Evolutionary conservation across 2,888 invertebrate species (phyloP).

Genomic region (Pammene fasciana): DNA sequence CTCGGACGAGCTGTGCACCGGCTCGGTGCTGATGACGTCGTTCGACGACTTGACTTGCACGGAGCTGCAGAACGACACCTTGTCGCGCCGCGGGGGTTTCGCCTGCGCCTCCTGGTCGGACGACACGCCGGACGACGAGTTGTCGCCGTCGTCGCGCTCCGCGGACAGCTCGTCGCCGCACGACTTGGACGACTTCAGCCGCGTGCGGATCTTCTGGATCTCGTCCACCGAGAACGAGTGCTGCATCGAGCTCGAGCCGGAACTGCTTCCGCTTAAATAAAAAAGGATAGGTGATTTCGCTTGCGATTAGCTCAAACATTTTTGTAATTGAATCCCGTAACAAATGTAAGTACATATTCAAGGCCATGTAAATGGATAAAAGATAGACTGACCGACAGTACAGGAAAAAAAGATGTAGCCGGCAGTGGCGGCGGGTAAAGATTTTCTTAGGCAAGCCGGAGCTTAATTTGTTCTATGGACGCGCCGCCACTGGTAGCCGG

Average conservation of each 20-base stretch:
- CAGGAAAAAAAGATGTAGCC: neutral
- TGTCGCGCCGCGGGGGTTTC: slow-evolving; percentile 67
- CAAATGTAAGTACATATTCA: neutral
- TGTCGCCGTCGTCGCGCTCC: slow-evolving; percentile 90
- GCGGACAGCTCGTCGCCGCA: slow-evolving; percentile 90
- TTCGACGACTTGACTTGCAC: slow-evolving; percentile 80
- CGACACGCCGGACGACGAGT: slow-evolving; percentile 94
- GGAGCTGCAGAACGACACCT: slow-evolving; percentile 79
- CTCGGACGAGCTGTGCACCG: slow-evolving; percentile 79
- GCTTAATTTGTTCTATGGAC: too few species aligned
- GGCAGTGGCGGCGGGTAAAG: too few species aligned
- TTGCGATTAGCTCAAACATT: neutral
- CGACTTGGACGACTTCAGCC: slow-evolving; percentile 93
- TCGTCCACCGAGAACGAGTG: slow-evolving; percentile 95
- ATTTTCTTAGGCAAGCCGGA: too few species aligned
- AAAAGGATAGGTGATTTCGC: neutral
- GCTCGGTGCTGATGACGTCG: slow-evolving; percentile 81
- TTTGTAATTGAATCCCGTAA: neutral
- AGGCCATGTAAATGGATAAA: slow-evolving; percentile 17
- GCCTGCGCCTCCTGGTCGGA: slow-evolving; percentile 88
- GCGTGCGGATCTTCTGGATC: slow-evolving; percentile 92
- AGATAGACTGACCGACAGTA: neutral
- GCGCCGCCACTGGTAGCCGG: too few species aligned
- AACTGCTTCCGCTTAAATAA: slow-evolving; percentile 87
- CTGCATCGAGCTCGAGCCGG: slow-evolving; percentile 89